A percentile compares a stretch with the other conserved stretches of the same genome.
phyloP scores from a whole-genome alignment of 2,113 vertebrate genomes.

The Dipodomys merriami region DNA sequence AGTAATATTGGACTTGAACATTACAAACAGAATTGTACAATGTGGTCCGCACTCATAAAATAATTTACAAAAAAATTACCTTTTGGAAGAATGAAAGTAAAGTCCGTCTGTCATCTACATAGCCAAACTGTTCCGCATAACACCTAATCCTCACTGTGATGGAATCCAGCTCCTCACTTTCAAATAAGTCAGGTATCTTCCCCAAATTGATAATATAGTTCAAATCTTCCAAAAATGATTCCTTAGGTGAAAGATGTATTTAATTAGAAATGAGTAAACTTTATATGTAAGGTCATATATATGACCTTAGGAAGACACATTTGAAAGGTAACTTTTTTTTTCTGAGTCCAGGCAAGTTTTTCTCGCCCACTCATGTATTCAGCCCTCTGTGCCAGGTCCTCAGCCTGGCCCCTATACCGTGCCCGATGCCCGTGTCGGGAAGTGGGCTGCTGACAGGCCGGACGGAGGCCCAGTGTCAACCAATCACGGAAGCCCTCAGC shows the following conservation, averaged over 20 bases:
- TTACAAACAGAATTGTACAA: not conserved
- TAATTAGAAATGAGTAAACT: not conserved
- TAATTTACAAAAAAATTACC: conserved; percentile 60
- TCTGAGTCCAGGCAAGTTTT: conserved; percentile 12
- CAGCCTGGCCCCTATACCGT: not conserved
- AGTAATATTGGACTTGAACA: not conserved
- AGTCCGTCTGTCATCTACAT: conserved; percentile 54
- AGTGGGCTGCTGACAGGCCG: rapidly evolving
- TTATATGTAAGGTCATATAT: not conserved
- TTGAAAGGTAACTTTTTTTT: not conserved
- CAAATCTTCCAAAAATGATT: conserved; percentile 79
- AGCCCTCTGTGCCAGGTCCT: not conserved
- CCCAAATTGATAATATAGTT: conserved; percentile 78
- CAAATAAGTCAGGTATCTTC: conserved; percentile 77
- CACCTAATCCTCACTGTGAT: conserved; percentile 64
- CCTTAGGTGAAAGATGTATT: conserved; percentile 67
- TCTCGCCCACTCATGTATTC: not conserved
- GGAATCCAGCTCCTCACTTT: conserved; percentile 80
- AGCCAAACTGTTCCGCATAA: conserved; percentile 24
- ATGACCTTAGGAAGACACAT: not conserved
- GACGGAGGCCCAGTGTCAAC: not conserved
- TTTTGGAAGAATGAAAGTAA: conserved; percentile 79
- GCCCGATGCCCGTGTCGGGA: too few relatives aligned
- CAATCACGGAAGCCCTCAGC: not conserved
- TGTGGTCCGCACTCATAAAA: not conserved